Percentiles rank a stretch among this genome's conserved stretches.
These are phyloP conservation scores for Anabas testudineus DNA, from an alignment of 2,797 vertebrate genomes.

Conservation along the genomic window DNA sequence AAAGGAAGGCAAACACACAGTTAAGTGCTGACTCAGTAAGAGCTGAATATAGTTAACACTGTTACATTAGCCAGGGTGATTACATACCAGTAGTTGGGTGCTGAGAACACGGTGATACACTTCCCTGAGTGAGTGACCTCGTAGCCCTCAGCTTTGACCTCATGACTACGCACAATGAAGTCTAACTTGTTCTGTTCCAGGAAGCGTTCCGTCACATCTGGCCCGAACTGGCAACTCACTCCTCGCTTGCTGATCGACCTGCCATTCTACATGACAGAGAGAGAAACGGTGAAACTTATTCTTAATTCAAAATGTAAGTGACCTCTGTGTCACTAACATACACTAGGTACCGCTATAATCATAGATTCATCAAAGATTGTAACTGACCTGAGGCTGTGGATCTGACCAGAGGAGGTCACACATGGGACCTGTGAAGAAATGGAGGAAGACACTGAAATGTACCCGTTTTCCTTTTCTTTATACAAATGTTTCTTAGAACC, in stretches of 20 bases:
- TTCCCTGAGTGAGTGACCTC: conserved; percentile 95
- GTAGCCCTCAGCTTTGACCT: conserved; percentile 94
- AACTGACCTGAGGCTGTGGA: conserved; percentile 93
- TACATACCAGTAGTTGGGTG: conserved; percentile 96
- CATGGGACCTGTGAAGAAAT: conserved; percentile 88
- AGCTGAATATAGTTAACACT: not conserved
- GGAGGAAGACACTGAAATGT: conserved; percentile 14
- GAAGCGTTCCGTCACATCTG: conserved; percentile 91
- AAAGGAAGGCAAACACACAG: conserved; percentile 8
- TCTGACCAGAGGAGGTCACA: conserved; percentile 97
- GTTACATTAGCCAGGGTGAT: not conserved
- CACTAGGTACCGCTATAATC: too few species aligned
- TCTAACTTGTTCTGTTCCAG: conserved; percentile 92
- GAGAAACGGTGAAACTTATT: not conserved
- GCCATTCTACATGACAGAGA: conserved; percentile 81
- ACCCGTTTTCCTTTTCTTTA: not conserved
- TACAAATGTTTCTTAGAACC: not conserved
- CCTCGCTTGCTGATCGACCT: conserved; percentile 93
- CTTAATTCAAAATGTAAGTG: not conserved
- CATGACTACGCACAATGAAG: conserved; percentile 94
- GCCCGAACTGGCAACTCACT: conserved; percentile 96
- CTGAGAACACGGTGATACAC: conserved; percentile 97
- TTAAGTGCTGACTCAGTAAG: accelerated
- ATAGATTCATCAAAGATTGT: too few species aligned
- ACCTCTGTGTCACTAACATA: not conserved